A percentile compares a stretch with the other conserved stretches of the same genome.
Evolutionary conservation across 53 echinoderm and acorn worm genomes (phyloP).

Genomic region (Echinarachnius parma): DNA sequence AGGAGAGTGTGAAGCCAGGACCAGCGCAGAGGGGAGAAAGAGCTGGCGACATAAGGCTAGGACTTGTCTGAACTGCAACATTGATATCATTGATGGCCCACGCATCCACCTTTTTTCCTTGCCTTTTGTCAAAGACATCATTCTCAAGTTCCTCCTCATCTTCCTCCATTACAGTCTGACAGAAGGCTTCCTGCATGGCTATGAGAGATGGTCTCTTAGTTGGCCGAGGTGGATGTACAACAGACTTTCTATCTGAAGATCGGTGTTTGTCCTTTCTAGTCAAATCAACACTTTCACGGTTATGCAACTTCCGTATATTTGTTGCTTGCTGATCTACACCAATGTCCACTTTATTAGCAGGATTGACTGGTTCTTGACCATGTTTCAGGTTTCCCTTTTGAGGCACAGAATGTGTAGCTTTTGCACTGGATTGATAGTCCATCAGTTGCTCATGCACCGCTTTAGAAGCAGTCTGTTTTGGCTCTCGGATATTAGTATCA

Average conservation of each 20-base stretch:
- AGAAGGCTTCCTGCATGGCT: slow-evolving; percentile 58
- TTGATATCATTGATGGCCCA: slow-evolving; percentile 13
- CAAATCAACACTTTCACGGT: not conserved
- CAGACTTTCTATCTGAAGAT: not conserved
- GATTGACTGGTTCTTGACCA: too few species aligned
- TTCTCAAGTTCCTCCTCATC: slow-evolving; percentile 21
- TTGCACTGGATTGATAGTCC: too few species aligned
- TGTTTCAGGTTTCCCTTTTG: too few species aligned
- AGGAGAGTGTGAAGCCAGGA: slow-evolving; percentile 10
- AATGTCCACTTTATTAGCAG: not conserved
- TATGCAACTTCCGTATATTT: too few species aligned
- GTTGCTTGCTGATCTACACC: not conserved
- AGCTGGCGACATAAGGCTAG: slow-evolving; percentile 41
- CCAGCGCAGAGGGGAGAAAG: slow-evolving; percentile 49
- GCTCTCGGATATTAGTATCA: not conserved
- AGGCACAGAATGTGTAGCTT: too few species aligned
- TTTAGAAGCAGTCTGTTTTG: too few species aligned
- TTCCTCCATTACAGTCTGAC: slow-evolving; percentile 51
- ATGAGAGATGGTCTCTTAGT: slow-evolving; percentile 38
- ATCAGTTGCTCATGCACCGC: too few species aligned
- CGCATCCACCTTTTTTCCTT: slow-evolving; percentile 32
- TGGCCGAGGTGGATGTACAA: not conserved
- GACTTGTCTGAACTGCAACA: slow-evolving; percentile 52
- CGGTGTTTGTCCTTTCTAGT: not conserved
- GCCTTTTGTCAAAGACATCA: slow-evolving; percentile 28